phyloP scores from a whole-genome alignment of 2,797 vertebrate species.

The Gephyroberyx darwinii region DNA sequence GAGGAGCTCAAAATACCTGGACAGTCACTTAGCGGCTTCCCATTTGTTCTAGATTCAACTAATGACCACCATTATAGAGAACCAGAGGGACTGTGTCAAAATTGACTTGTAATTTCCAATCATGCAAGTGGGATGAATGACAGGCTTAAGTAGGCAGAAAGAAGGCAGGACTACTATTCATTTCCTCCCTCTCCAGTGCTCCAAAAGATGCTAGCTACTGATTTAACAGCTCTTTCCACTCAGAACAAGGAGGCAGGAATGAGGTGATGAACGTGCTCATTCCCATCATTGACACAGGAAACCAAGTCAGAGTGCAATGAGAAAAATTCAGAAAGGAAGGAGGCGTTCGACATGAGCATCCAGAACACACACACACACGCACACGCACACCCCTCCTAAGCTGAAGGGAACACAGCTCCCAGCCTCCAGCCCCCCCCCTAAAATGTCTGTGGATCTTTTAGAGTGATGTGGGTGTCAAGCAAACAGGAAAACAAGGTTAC shows the following conservation, averaged over 20 bases:
- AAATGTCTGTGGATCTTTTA: slow-evolving; percentile 58
- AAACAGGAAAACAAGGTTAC: slow-evolving; percentile 31
- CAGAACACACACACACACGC: slow-evolving; percentile 36
- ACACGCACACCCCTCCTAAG: slow-evolving; percentile 53
- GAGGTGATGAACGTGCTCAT: slow-evolving; percentile 66
- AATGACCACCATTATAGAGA: slow-evolving; percentile 15
- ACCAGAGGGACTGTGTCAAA: slow-evolving; percentile 13
- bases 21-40: slow-evolving; percentile 22
- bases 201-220: slow-evolving; percentile 30
- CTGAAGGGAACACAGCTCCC: slow-evolving; percentile 61
- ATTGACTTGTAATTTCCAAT: slow-evolving; percentile 39
- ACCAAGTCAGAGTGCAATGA: slow-evolving; percentile 40
- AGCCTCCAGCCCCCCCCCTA: slow-evolving; percentile 20
- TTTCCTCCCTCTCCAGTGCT: slow-evolving; percentile 49
- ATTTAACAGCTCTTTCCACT: slow-evolving; percentile 47
- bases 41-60: slow-evolving; percentile 28
- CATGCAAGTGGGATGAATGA: slow-evolving; percentile 66
- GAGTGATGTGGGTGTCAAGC: slow-evolving; percentile 32
- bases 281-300: slow-evolving; percentile 39
- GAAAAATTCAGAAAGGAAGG: slow-evolving; percentile 38
- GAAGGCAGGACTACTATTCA: slow-evolving; percentile 25
- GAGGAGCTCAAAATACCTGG: slow-evolving; percentile 26
- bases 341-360: slow-evolving; percentile 44
- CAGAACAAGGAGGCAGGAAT: slow-evolving; percentile 49
- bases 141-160: slow-evolving; percentile 31